Percentiles rank a stretch among this genome's conserved stretches.
Evolutionary conservation across 1,140 invertebrate species (phyloP).

Genomic region (Drosophila sulfurigaster): DNA sequence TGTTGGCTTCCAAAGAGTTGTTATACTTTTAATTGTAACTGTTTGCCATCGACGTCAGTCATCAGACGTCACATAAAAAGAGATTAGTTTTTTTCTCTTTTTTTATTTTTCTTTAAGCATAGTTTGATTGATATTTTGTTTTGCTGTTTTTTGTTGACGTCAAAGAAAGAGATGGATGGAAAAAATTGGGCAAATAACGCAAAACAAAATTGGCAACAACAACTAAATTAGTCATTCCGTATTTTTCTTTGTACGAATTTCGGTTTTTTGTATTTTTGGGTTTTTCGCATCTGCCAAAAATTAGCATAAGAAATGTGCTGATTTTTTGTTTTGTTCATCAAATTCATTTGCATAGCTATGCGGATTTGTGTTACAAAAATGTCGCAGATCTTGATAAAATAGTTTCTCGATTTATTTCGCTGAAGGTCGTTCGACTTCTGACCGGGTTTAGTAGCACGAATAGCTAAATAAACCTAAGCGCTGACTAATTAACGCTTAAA

Average conservation of each 20-base stretch:
- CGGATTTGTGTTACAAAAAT: slow-evolving; percentile 77
- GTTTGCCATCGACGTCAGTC: slow-evolving; percentile 49
- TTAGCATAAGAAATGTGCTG: slow-evolving; percentile 83
- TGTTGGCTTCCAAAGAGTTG: slow-evolving; percentile 6
- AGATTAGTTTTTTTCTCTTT: slow-evolving; percentile 4
- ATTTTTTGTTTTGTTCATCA: slow-evolving; percentile 48
- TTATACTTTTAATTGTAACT: slow-evolving; percentile 38
- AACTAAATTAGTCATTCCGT: slow-evolving; percentile 60
- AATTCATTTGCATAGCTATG: slow-evolving; percentile 80
- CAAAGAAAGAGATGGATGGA: slow-evolving; percentile 38
- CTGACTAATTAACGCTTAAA: slow-evolving; percentile 62
- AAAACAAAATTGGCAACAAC: slow-evolving; percentile 56
- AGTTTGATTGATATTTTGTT: slow-evolving; percentile 61
- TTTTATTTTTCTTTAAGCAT: neutral
- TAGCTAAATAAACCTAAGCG: slow-evolving; percentile 4
- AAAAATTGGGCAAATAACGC: slow-evolving; percentile 54
- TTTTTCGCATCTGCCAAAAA: slow-evolving; percentile 77
- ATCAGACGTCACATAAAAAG: neutral
- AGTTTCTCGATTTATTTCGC: slow-evolving; percentile 28
- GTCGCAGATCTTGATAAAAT: slow-evolving; percentile 50
- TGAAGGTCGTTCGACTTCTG: slow-evolving; percentile 72
- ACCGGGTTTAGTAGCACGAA: slow-evolving; percentile 39
- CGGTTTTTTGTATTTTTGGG: slow-evolving; percentile 44
- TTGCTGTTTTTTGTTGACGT: slow-evolving; percentile 70
- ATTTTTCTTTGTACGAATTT: slow-evolving; percentile 61